These are phyloP conservation scores for Caenorhabditis imperialis DNA, from an alignment of 2,888 invertebrate genomes.

Conservation along the genomic window DNA sequence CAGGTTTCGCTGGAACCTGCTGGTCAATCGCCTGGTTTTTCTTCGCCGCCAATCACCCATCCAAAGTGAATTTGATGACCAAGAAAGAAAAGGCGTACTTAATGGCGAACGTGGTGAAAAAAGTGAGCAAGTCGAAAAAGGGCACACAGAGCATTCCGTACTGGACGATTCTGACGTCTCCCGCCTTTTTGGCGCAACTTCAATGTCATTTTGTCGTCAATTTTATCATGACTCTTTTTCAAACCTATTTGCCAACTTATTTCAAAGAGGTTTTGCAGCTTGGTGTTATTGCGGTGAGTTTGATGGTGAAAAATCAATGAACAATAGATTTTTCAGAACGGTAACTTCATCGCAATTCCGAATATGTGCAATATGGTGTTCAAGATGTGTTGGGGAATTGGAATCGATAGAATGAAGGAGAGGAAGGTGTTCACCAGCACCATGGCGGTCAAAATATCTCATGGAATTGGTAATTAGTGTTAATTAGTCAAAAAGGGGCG, in stretches of 20 bases:
- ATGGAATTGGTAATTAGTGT: constrained; percentile 49
- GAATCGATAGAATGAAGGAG: constrained; percentile 64
- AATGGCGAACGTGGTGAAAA: constrained; percentile 42
- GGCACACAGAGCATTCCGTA: constrained; percentile 44
- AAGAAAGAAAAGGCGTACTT: constrained; percentile 57
- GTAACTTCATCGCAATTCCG: constrained; percentile 66
- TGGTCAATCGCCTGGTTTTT: constrained; percentile 60
- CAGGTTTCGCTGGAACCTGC: constrained; percentile 47
- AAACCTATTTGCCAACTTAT: constrained; percentile 69
- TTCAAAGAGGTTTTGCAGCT: constrained; percentile 67
- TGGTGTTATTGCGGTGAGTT: constrained; percentile 56
- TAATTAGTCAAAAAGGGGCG: too few species aligned
- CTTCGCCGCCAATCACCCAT: constrained; percentile 52
- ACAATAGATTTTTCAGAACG: constrained; percentile 57
- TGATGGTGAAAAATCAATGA: background rate
- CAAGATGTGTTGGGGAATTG: constrained; percentile 63
- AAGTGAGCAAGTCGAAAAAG: constrained; percentile 38
- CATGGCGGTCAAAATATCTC: constrained; percentile 58
- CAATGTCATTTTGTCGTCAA: constrained; percentile 62
- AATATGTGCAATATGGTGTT: constrained; percentile 61
- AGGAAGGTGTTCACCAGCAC: constrained; percentile 57
- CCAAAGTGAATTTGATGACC: constrained; percentile 59
- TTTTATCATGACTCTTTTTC: constrained; percentile 65
- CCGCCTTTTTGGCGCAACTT: constrained; percentile 58
- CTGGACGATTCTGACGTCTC: constrained; percentile 52